phyloP scores from a whole-genome alignment of 2,888 invertebrate genomes.

The Monoplex corrugatus region DNA sequence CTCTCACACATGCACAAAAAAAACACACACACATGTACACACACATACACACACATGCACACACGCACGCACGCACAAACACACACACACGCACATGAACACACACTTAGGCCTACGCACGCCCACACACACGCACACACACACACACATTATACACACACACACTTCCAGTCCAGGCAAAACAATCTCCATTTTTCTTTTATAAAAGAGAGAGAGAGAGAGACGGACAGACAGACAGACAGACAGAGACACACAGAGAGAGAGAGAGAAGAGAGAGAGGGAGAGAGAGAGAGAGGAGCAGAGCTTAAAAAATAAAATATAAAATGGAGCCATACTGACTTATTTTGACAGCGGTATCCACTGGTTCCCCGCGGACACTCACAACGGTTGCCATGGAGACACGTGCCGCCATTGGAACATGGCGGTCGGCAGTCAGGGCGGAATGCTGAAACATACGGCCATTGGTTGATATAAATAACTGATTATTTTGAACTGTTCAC shows the following conservation, averaged over 20 bases:
- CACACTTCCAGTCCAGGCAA: neutral
- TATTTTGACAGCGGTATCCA: constrained; percentile 56
- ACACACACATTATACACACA: neutral
- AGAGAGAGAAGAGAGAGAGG: too few relatives aligned
- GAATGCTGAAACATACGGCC: constrained; percentile 39
- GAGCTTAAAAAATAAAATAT: too few relatives aligned
- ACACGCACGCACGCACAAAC: neutral
- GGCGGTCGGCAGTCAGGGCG: constrained; percentile 52
- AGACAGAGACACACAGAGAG: too few relatives aligned
- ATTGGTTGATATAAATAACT: neutral
- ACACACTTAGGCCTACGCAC: neutral
- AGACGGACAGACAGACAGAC: too few relatives aligned
- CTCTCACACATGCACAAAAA: neutral
- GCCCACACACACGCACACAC: neutral
- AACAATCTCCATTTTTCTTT: neutral
- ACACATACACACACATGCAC: constrained; percentile 2
- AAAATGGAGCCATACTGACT: too few relatives aligned
- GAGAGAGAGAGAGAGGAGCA: too few relatives aligned
- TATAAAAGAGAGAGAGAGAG: too few relatives aligned
- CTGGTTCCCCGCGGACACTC: constrained; percentile 56
- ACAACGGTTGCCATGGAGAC: constrained; percentile 57
- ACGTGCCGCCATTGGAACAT: constrained; percentile 58
- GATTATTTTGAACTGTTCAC: neutral
- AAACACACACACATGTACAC: neutral
- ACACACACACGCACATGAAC: neutral